These are phyloP conservation scores for Plagodis pulveraria DNA, from an alignment of 2,888 invertebrate genomes.

Conservation along the genomic window DNA sequence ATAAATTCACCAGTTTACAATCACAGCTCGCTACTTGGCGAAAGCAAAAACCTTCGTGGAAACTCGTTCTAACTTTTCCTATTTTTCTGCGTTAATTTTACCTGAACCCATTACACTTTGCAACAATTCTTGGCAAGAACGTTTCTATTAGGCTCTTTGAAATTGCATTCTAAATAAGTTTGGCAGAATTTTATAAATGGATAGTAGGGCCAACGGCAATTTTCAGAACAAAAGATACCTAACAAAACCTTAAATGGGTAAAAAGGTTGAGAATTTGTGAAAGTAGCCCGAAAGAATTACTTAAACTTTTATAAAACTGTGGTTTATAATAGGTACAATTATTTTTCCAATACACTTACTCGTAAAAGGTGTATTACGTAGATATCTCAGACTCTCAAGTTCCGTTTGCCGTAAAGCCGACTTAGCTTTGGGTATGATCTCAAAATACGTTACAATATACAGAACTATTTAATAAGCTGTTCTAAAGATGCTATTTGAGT, in stretches of 20 bases:
- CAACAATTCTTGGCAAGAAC: constrained; percentile 80
- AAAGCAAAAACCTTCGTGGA: constrained; percentile 75
- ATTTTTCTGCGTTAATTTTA: constrained; percentile 85
- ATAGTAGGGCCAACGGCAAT: constrained; percentile 19
- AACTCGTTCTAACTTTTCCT: constrained; percentile 85
- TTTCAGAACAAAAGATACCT: background rate
- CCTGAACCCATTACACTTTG: constrained; percentile 84
- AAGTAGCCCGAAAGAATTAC: too few relatives aligned
- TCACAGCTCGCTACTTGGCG: constrained; percentile 78
- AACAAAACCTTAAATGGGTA: too few relatives aligned
- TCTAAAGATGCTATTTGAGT: too few relatives aligned
- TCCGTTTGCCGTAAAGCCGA: too few relatives aligned
- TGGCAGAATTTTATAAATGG: constrained; percentile 44
- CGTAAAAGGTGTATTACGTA: too few relatives aligned
- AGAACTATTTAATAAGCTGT: too few relatives aligned
- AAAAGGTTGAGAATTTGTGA: background rate
- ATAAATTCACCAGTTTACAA: constrained; percentile 85
- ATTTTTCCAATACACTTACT: too few relatives aligned
- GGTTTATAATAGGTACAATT: too few relatives aligned
- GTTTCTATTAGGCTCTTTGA: constrained; percentile 77
- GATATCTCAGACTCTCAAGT: too few relatives aligned
- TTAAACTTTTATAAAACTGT: too few relatives aligned
- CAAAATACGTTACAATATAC: too few relatives aligned
- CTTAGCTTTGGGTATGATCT: too few relatives aligned
- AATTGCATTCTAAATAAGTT: constrained; percentile 81